Conservation (phyloP, 2,888 invertebrate genomes). For the Clepsis dumicolana region DNA sequence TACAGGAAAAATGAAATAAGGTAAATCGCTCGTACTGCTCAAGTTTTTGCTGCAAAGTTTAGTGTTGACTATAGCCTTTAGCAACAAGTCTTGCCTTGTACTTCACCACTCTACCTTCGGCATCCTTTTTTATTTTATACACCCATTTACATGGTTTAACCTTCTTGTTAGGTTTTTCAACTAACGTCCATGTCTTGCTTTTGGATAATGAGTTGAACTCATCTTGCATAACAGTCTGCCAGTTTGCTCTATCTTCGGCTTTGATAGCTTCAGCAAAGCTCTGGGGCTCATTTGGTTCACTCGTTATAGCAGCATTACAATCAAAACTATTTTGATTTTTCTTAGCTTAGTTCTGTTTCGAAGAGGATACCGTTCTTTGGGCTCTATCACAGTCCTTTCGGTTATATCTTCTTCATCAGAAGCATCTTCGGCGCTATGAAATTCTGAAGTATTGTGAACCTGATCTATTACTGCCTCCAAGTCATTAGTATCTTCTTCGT, state of each 20-base stretch:
- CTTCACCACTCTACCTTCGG: background rate
- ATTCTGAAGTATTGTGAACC: background rate
- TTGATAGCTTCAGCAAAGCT: background rate
- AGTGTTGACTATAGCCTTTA: too few relatives aligned
- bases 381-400: background rate
- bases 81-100: background rate
- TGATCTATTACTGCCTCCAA: background rate
- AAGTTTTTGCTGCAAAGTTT: too few relatives aligned
- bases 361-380: background rate
- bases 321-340: background rate
- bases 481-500: background rate
- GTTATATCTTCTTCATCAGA: background rate
- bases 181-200: background rate
- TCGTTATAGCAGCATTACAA: background rate
- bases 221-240: background rate
- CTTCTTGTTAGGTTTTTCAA: background rate
- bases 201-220: background rate
- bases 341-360: background rate
- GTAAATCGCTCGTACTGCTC: too few relatives aligned
- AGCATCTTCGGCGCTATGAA: background rate
- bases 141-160: background rate
- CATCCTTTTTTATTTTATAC: background rate
- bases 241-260: background rate
- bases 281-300: background rate
- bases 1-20: too few relatives aligned